Base-by-base conservation (phyloP, 2,113 vertebrate genomes). In the Phylloscopus whistleri region DNA sequence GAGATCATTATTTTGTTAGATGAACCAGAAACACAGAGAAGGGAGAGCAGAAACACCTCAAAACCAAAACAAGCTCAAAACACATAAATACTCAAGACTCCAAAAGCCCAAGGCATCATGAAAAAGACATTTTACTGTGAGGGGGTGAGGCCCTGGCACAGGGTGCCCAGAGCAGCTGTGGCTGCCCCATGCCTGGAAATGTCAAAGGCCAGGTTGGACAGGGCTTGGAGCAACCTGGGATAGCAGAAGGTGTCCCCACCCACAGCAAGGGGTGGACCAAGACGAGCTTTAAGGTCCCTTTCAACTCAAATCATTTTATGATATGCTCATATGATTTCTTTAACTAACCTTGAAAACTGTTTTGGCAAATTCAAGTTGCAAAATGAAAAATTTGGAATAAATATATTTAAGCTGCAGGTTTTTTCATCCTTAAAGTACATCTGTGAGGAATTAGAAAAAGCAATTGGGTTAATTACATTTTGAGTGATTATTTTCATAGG, bases 191-290 rank as follows among this genome's bases (percentile, higher is more conserved):
- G 4, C 33, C 62, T 60, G 24, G 2, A 15, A 35, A 24, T 26
- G 24, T 18, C 24, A 24, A 2, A 3, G 37, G 23, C 16, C 60
- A 60, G 37, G 28, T 0, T 53, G 60, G 69, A 30, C 0, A 1
- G 28, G n/a, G n/a, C 20, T 30, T 26, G 24, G n/a, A 76, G 14
- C 21, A 31, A 1, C 9, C n/a, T 82, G 87, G 39, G 16, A 15
- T 6, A 68, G 24, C 13, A 24, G 16, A 12, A 60, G 7, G 20
- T 46, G 69, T 21, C 28, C n/a, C 60, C 53, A 39, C 24, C 7
- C 16, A 7, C 2, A 11, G 27, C 51, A 82, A 6, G 2, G 6
- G 16, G 2, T 68, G 16, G n/a, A n/a, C 4, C 21, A 31, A 14
- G 20, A 31, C 19, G 6, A 41, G 28, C 16, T 75, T 30, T 39